phyloP scores from a whole-genome alignment of 2,797 vertebrate species.

The Philypnodon macrostomus region DNA sequence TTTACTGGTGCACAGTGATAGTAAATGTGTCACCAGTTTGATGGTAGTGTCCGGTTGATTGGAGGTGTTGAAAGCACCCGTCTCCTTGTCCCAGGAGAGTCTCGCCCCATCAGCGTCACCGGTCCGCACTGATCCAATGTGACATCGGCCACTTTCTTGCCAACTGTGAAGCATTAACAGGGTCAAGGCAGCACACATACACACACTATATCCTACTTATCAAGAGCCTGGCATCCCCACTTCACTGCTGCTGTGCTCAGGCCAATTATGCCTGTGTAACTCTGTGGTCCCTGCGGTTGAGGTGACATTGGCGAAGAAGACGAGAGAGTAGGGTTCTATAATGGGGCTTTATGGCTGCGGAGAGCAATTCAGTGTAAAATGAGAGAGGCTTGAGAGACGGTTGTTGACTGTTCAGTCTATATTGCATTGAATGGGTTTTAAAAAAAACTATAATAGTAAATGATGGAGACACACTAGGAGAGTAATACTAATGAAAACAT shows the following conservation, averaged over 20 bases:
- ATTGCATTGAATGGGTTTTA: no score
- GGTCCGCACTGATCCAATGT: constrained; percentile 74
- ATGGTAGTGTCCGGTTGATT: constrained; percentile 16
- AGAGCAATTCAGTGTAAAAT: no score
- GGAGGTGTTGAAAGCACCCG: constrained; percentile 55
- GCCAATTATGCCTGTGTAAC: constrained; percentile 86
- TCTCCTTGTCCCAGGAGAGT: constrained; percentile 44
- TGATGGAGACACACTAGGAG: no score
- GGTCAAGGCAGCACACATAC: constrained; percentile 53
- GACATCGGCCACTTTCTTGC: constrained; percentile 74
- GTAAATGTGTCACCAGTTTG: constrained; percentile 17
- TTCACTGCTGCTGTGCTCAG: constrained; percentile 75
- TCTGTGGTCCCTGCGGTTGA: constrained; percentile 68
- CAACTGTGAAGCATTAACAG: constrained; percentile 67
- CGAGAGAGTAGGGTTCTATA: constrained; percentile 68
- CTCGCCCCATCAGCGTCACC: constrained; percentile 52
- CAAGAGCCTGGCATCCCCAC: constrained; percentile 63
- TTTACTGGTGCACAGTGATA: constrained; percentile 33
- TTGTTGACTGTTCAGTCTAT: no score
- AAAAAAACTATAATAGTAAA: no score
- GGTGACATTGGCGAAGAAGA: constrained; percentile 69
- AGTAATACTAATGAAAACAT: no score
- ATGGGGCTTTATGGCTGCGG: constrained; percentile 83
- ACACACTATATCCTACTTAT: constrained; percentile 42
- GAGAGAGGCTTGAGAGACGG: no score